Evolutionary conservation across 2,113 vertebrate genomes (phyloP).

Genomic region (Caretta caretta): DNA sequence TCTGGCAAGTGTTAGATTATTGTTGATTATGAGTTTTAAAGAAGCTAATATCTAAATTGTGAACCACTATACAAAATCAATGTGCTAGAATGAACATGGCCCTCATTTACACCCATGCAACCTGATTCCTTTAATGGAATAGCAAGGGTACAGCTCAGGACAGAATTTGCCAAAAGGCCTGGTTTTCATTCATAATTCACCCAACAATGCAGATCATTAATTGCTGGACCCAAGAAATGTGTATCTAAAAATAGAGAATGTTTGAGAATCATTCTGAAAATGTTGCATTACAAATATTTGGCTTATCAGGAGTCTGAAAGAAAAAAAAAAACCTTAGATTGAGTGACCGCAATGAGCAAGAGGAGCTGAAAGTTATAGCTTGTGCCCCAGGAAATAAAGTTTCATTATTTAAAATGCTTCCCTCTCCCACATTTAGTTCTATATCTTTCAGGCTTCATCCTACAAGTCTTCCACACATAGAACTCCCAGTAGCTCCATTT

Average conservation of each 20-base stretch:
- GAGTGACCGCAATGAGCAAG: not conserved
- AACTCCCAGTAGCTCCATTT: not conserved
- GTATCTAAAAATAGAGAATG: not conserved
- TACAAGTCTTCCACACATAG: not conserved
- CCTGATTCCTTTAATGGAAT: not conserved
- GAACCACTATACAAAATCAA: not conserved
- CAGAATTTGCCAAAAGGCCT: not conserved
- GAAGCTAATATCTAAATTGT: not conserved
- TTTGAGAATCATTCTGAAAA: not conserved
- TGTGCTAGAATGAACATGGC: not conserved
- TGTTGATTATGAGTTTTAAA: not conserved
- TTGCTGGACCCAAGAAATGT: not conserved
- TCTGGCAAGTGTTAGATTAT: not conserved
- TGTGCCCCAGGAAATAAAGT: not conserved
- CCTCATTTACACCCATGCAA: not conserved
- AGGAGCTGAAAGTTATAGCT: not conserved
- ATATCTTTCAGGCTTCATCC: not conserved
- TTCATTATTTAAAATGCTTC: not conserved
- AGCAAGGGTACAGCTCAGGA: not conserved
- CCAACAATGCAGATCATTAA: not conserved
- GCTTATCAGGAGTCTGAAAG: not conserved
- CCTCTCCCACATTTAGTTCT: not conserved
- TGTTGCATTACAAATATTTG: not conserved
- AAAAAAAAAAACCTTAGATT: not conserved
- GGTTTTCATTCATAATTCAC: not conserved